Evolutionary conservation across 2,797 vertebrate species (phyloP), one percentile per base, ranked within the genome.

Genomic region (Prunella strophiata): DNA sequence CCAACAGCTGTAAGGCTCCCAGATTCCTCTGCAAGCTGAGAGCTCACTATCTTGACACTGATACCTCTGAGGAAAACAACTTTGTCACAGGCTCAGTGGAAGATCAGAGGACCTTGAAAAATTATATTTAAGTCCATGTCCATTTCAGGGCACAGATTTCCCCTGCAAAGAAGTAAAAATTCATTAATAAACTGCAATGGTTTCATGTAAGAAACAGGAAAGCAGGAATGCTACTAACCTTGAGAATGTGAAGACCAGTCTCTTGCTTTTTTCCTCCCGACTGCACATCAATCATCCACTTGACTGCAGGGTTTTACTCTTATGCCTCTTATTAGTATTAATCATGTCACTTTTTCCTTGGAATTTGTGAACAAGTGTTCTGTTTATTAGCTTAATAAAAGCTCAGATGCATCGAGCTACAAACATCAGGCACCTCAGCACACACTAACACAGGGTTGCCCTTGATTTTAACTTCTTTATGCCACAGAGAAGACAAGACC

Each of bases 81-180:
- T 83, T 89, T 95, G 91, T 58, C 78, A 92, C 61, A 89, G 73
- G 83, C 66, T 91, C 83, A 76, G 47, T 74, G 76, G 88, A 88
- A 63, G 85, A 89, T 51, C 85, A 81, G 85, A 87, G 57, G 80
- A 86, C 34, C 95, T 89, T 61, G 95, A 89, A 78, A 92, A 90
- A 50, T 75, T 85, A 51, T 54, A 57, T 87, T 92, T 81, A 86
- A 93, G 91, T 89, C 95, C 97, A 94, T 55, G 92, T 7, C 86
- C 96, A 96, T 96, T 96, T 96, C 85, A 92, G 86, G 91, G 94
- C 94, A 91, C 89, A 85, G 76, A 95, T 63, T 82, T 95, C 90
- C 84, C 97, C 97, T 98, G 97, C 96, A 97, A 97, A 98, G 96
- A 97, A 98, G 93, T 91, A 96, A 85, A 97, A 88, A 91, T 36